These are phyloP conservation scores for Sycobia sp. DNA, from an alignment of 1,140 invertebrate species.

Conservation along the genomic window DNA sequence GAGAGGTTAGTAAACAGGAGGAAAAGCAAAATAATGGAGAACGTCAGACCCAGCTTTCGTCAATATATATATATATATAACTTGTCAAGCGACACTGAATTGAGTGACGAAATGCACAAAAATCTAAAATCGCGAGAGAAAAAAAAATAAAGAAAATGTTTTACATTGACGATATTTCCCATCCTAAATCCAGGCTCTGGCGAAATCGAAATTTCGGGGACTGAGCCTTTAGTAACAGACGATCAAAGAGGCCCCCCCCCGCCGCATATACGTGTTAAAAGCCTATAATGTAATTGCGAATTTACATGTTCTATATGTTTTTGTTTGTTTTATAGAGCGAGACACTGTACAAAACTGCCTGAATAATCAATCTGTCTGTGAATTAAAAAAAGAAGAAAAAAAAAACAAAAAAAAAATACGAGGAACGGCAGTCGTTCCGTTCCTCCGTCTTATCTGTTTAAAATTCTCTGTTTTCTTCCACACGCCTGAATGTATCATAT, in stretches of 20 bases:
- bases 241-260: no score
- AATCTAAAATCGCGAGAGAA: constrained; percentile 3
- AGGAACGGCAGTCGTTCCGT: no score
- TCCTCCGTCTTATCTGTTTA: not conserved
- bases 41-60: constrained; percentile 2
- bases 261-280: not conserved
- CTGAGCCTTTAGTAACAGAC: no score
- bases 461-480: constrained; percentile 16
- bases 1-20: no score
- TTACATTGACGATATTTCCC: constrained; percentile 3
- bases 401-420: no score
- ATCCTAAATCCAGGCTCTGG: no score
- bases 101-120: constrained; percentile 18
- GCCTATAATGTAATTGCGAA: not conserved
- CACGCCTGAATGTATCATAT: not conserved
- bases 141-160: no score
- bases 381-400: constrained; percentile 9
- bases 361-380: constrained; percentile 6
- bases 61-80: no score
- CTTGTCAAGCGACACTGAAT: constrained; percentile 1
- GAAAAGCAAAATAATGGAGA: no score
- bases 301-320: not conserved
- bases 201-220: no score
- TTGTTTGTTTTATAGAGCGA: no score
- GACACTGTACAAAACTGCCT: constrained; percentile 14